A percentile compares a stretch with the other conserved stretches of the same genome.
phyloP scores from a whole-genome alignment of 2,113 vertebrate genomes.

The Erythrolamprus reginae region DNA sequence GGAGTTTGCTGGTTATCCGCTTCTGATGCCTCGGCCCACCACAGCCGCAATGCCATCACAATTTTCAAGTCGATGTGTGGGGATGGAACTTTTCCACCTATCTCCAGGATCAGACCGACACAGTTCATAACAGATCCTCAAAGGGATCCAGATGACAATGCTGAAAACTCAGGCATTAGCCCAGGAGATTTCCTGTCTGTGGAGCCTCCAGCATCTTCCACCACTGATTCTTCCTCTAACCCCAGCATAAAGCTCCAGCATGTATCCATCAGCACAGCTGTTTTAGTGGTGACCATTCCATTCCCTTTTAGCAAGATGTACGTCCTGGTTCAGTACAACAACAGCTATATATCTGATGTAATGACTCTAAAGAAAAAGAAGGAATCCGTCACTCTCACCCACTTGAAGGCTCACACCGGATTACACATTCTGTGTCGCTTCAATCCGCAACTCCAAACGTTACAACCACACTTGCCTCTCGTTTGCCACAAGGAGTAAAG shows the following conservation, averaged over 20 bases:
- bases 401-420: constrained; percentile 87
- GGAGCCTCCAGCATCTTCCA: constrained; percentile 82
- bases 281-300: constrained; percentile 88
- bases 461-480: constrained; percentile 95
- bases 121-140: constrained; percentile 75
- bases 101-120: constrained; percentile 79
- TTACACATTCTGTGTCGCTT: constrained; percentile 94
- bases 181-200: constrained; percentile 78
- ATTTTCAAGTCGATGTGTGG: constrained; percentile 87
- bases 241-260: constrained; percentile 87
- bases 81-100: constrained; percentile 77
- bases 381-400: constrained; percentile 80
- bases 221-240: constrained; percentile 76
- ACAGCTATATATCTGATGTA: constrained; percentile 81
- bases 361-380: constrained; percentile 87
- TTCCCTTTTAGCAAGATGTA: constrained; percentile 96
- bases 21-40: constrained; percentile 86
- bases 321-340: constrained; percentile 89
- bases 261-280: constrained; percentile 80
- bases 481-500: constrained; percentile 82
- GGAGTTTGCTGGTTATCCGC: constrained; percentile 84
- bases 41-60: constrained; percentile 86
- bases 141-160: constrained; percentile 62
- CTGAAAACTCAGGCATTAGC: constrained; percentile 84
- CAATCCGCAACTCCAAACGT: constrained; percentile 85